Percentiles rank a stretch among this genome's conserved stretches.
These are phyloP conservation scores for Periophthalmodon schlosseri DNA, from an alignment of 2,113 vertebrate genomes.

Conservation along the genomic window DNA sequence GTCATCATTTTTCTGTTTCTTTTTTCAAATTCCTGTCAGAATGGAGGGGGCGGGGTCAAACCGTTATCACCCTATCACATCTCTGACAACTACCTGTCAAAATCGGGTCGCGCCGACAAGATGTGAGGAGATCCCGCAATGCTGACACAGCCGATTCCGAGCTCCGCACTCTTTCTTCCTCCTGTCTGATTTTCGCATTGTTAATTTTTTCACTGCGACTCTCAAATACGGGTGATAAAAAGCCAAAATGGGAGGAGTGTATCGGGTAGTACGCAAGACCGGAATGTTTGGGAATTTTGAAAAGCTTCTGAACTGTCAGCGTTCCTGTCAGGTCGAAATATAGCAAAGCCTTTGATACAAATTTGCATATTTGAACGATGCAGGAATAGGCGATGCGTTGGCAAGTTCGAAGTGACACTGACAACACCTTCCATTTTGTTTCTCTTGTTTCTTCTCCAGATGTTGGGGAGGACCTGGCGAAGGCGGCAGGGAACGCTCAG, in stretches of 20 bases:
- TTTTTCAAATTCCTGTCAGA: slow-evolving; percentile 23
- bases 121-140: slow-evolving; percentile 83
- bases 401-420: slow-evolving; percentile 86
- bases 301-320: slow-evolving; percentile 92
- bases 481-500: slow-evolving; percentile 82
- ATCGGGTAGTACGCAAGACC: slow-evolving; percentile 39
- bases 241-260: slow-evolving; percentile 35
- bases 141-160: slow-evolving; percentile 87
- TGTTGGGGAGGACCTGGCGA: slow-evolving; percentile 92
- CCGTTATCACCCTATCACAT: slow-evolving; percentile 79
- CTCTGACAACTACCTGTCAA: slow-evolving; percentile 86
- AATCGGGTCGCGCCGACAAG: slow-evolving; percentile 82
- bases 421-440: slow-evolving; percentile 76
- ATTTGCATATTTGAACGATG: slow-evolving; percentile 83
- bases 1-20: slow-evolving; percentile 41
- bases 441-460: slow-evolving; percentile 80
- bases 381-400: slow-evolving; percentile 44
- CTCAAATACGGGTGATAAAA: slow-evolving; percentile 83
- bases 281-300: slow-evolving; percentile 81
- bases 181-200: slow-evolving; percentile 80
- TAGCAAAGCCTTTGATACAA: slow-evolving; percentile 67
- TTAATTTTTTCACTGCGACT: slow-evolving; percentile 85
- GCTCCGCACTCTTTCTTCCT: slow-evolving; percentile 17
- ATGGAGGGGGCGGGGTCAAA: slow-evolving; percentile 69
- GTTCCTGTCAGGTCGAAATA: slow-evolving; percentile 89